These are phyloP conservation scores for Zaprionus vittiger DNA, from an alignment of 1,140 invertebrate species.

Conservation along the genomic window DNA sequence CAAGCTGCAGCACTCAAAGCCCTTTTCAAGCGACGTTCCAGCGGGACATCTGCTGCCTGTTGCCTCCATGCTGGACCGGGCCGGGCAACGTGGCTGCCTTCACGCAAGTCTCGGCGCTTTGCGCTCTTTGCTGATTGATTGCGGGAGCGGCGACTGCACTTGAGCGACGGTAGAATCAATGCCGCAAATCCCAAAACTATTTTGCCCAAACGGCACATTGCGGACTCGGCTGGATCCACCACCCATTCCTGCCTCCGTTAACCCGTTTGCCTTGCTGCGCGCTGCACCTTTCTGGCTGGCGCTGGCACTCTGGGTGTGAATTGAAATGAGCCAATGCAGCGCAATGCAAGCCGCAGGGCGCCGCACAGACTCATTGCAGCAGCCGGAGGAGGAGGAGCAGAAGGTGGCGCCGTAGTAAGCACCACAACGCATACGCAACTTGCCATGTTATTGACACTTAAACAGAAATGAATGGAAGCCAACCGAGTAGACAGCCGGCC, in stretches of 20 bases:
- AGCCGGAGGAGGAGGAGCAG: neutral
- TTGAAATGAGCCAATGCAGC: conserved; percentile 76
- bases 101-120: neutral
- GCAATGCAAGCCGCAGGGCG: conserved; percentile 32
- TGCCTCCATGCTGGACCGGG: neutral
- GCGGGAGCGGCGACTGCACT: conserved; percentile 53
- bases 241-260: neutral
- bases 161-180: conserved; percentile 78
- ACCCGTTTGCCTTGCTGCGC: neutral
- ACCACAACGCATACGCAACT: conserved; percentile 64
- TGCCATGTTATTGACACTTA: conserved; percentile 81
- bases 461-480: conserved; percentile 70
- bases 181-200: conserved; percentile 80
- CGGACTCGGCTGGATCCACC: neutral
- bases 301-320: conserved; percentile 53
- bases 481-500: conserved; percentile 64
- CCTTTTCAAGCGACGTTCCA: neutral
- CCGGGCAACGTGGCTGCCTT: neutral
- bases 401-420: conserved; percentile 25
- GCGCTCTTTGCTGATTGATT: conserved; percentile 64
- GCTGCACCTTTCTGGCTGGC: conserved; percentile 1
- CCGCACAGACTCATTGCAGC: neutral
- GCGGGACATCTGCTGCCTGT: neutral
- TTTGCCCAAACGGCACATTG: conserved; percentile 61
- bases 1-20: conserved; percentile 2